Evolutionary conservation across 1,140 invertebrate genomes (phyloP).

Genomic region (Gonatopus flavifemur): DNA sequence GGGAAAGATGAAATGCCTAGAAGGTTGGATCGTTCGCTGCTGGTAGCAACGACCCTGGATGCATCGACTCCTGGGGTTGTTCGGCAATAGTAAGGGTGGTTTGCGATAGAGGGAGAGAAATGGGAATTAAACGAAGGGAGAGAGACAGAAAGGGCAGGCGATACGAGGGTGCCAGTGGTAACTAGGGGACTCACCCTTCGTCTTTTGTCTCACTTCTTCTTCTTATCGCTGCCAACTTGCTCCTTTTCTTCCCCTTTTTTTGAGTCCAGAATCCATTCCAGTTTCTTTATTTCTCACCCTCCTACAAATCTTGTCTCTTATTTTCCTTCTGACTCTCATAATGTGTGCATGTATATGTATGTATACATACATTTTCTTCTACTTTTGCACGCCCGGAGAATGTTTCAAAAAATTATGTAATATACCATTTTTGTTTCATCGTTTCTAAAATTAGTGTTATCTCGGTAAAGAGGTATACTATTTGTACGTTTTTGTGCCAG

Average conservation of each 20-base stretch:
- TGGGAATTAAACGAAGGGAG: conserved; percentile 15
- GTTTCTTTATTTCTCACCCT: conserved; percentile 8
- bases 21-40: conserved; percentile 57
- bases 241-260: conserved; percentile 21
- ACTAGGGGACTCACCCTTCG: conserved; percentile 37
- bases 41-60: conserved; percentile 60
- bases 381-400: too few species aligned
- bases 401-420: too few species aligned
- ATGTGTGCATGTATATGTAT: not conserved
- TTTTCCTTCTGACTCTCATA: conserved; percentile 1
- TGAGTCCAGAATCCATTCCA: conserved; percentile 15
- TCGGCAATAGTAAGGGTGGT: conserved; percentile 46
- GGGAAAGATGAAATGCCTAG: conserved; percentile 29
- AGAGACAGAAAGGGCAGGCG: conserved; percentile 21
- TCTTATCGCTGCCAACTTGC: too few species aligned
- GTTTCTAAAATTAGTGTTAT: too few species aligned
- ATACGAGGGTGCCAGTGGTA: conserved; percentile 22
- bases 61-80: conserved; percentile 59
- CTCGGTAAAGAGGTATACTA: too few species aligned
- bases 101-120: conserved; percentile 29
- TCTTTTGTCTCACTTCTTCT: conserved; percentile 9
- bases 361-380: too few species aligned
- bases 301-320: conserved; percentile 15
- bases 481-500: too few species aligned
- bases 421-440: too few species aligned